phyloP scores from a whole-genome alignment of 2,113 vertebrate genomes.

The Climacteris rufus region DNA sequence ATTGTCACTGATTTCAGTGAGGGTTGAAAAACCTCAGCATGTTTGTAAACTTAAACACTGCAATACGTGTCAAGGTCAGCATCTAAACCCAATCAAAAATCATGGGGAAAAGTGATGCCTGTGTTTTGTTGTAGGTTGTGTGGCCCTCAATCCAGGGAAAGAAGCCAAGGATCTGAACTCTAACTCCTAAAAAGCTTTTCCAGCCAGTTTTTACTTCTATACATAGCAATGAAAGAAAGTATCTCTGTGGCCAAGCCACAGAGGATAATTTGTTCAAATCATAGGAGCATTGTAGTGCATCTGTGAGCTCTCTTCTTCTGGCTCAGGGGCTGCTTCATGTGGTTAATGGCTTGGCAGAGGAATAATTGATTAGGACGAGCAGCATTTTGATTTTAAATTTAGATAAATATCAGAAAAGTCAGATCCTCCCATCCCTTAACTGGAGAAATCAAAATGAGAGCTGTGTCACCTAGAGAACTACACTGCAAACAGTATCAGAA shows the following conservation, averaged over 20 bases:
- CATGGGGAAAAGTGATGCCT: not conserved
- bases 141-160: not conserved
- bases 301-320: not conserved
- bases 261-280: not conserved
- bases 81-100: not conserved
- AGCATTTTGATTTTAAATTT: not conserved
- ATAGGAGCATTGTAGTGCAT: not conserved
- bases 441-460: not conserved
- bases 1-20: not conserved
- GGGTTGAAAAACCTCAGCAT: not conserved
- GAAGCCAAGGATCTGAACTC: not conserved
- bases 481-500: not conserved
- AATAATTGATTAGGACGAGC: not conserved
- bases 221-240: not conserved
- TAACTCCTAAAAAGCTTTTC: not conserved
- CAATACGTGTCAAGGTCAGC: not conserved
- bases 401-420: slow-evolving; percentile 23
- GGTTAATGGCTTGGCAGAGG: not conserved
- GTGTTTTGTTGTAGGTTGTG: not conserved
- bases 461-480: not conserved
- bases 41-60: not conserved
- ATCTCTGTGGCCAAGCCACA: not conserved
- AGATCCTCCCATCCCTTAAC: not conserved
- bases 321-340: not conserved
- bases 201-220: not conserved